Base-by-base conservation (phyloP, 1,140 invertebrate species). In the Helicoverpa zea region DNA sequence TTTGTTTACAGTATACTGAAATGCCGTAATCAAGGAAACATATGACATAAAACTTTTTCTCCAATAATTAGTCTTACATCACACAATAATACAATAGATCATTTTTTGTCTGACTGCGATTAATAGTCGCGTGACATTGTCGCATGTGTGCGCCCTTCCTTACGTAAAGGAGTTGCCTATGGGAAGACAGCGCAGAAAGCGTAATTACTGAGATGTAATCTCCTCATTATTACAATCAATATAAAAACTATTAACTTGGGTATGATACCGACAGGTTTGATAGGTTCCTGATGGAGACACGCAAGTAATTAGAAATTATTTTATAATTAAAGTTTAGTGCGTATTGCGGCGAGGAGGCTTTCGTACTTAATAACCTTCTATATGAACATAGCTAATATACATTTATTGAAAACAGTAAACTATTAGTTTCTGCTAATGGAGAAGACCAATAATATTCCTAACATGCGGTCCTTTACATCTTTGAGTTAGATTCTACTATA, bases 151-250 rank as follows among this genome's bases (percentile, higher is more conserved):
- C 43, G 10, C 64, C 64, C 64, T 68, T 68, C 43, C 18, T 72
- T 72, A 72, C 68, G 68, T 72, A 54, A 72, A 12, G 5, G 14
- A 30, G 10, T 30, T 70, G 49, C 54, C 68, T 72, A 72, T 72
- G 68, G 68, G 49, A 72, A 72, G 68, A 72, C 49, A 72, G 49
- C 18, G n/a, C 64, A 13, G 68, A 14, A 29, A n/a, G 43, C 43
- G 64, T 23, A 49, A 68, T 18, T 68, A 18, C 43, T 14, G 16
- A 29, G 49, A 23, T 52, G 68, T 72, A 72, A 72, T 72, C 68
- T 72, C 23, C 13, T 52, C 49, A 14, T 72, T 18, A 72, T 52
- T 16, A 18, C 16, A 72, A 29, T 72, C 49, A 52, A 72, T 72
- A 43, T 52, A 72, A 72, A 72, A 72, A 72, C 49, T 72, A n/a